These are phyloP conservation scores for Barnardius zonarius DNA, from an alignment of 2,113 vertebrate species.

Conservation along the genomic window DNA sequence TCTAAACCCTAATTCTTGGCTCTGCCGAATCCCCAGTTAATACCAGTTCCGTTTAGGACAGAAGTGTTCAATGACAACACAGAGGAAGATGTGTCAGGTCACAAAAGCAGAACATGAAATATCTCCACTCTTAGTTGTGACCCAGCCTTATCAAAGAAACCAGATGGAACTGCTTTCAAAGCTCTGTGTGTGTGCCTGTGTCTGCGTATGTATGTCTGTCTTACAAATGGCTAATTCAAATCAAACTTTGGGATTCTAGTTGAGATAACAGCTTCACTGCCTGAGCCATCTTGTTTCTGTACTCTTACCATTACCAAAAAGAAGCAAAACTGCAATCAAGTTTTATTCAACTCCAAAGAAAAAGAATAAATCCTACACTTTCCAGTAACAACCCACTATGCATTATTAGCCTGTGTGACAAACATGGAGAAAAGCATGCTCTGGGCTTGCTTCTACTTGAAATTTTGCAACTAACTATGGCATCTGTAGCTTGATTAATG, in stretches of 20 bases:
- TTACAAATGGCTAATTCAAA: slow-evolving; percentile 70
- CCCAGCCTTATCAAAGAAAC: slow-evolving; percentile 68
- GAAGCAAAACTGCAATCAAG: slow-evolving; percentile 7
- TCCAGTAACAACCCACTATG: background rate
- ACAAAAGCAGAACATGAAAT: slow-evolving; percentile 64
- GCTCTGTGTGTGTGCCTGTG: background rate
- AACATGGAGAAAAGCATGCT: background rate
- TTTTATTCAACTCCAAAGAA: slow-evolving; percentile 11
- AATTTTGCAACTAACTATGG: background rate
- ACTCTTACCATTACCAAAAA: background rate
- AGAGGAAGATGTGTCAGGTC: slow-evolving; percentile 55
- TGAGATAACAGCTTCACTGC: slow-evolving; percentile 70
- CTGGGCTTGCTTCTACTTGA: background rate
- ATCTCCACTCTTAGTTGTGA: slow-evolving; percentile 70
- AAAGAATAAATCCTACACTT: background rate
- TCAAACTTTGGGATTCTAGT: slow-evolving; percentile 62
- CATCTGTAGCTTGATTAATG: background rate
- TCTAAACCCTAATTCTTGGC: background rate
- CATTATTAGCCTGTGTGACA: background rate
- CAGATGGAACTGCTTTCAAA: slow-evolving; percentile 69
- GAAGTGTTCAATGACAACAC: slow-evolving; percentile 25
- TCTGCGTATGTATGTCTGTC: slow-evolving; percentile 31
- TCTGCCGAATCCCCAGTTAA: slow-evolving; percentile 2
- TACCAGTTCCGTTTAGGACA: background rate
- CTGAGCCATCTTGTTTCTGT: slow-evolving; percentile 56